phyloP scores from a whole-genome alignment of 2,797 vertebrate species.

The Ciconia nigra region DNA sequence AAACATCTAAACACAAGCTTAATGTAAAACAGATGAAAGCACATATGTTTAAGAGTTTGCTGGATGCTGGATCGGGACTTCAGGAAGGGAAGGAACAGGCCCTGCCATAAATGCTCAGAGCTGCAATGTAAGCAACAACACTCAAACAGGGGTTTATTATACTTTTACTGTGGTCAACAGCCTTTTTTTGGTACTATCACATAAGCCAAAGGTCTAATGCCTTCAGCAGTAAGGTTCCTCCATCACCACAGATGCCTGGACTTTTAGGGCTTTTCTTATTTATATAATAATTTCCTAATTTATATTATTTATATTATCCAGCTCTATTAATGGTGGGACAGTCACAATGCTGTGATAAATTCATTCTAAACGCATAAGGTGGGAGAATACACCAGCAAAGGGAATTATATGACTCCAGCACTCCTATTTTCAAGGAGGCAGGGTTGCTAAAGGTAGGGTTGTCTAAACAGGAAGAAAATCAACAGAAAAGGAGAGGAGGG shows the following conservation, averaged over 20 bases:
- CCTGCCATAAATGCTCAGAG: not conserved
- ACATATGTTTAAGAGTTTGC: not conserved
- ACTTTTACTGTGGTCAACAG: not conserved
- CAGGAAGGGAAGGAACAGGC: not conserved
- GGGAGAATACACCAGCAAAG: not conserved
- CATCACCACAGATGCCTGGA: not conserved
- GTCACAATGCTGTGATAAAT: not conserved
- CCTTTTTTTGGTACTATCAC: not conserved
- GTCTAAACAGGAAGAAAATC: not conserved
- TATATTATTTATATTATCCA: not conserved
- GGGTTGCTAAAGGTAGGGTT: not conserved
- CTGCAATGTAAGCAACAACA: not conserved
- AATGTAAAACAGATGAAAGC: conserved; percentile 17
- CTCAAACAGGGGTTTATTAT: not conserved
- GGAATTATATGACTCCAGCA: not conserved
- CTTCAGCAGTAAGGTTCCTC: not conserved
- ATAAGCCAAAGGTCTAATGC: not conserved
- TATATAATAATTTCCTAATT: not conserved
- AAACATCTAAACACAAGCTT: conserved; percentile 6
- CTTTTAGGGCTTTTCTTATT: not conserved
- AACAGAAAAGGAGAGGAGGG: not conserved
- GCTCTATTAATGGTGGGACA: not conserved
- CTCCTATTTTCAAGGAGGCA: not conserved
- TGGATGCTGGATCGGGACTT: not conserved
- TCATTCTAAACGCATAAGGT: not conserved